phyloP scores from a whole-genome alignment of 2,797 vertebrate genomes.

The Leptoclinus maculatus region DNA sequence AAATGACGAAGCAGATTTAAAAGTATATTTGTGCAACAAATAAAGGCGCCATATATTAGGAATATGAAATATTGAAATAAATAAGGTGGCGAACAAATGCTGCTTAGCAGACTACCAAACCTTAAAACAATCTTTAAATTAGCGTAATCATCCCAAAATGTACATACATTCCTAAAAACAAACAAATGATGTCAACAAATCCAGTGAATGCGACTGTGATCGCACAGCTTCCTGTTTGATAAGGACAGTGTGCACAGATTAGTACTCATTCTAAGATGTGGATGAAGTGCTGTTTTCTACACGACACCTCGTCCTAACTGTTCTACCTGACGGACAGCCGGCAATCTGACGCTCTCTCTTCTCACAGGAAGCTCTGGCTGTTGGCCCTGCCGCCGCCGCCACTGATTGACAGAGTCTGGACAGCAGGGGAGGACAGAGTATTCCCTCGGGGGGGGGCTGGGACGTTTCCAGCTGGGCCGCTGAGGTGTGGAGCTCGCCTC shows the following conservation, averaged over 20 bases:
- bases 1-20: neutral
- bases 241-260: neutral
- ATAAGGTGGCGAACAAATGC: neutral
- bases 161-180: neutral
- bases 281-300: conserved; percentile 23
- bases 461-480: conserved; percentile 50
- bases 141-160: neutral
- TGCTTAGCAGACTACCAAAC: neutral
- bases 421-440: conserved; percentile 56
- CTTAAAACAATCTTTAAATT: neutral
- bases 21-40: neutral
- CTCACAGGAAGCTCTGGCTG: conserved; percentile 30
- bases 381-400: conserved; percentile 19
- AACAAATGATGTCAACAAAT: neutral
- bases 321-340: conserved; percentile 47
- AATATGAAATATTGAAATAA: neutral
- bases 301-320: conserved; percentile 15
- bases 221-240: neutral
- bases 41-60: neutral
- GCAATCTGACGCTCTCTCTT: conserved; percentile 40
- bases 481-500: conserved; percentile 63
- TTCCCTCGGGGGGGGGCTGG: conserved; percentile 52
- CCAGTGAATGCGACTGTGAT: neutral
- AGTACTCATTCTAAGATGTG: conserved; percentile 6
- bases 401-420: conserved; percentile 49